These are phyloP conservation scores for Chrysodeixis includens DNA, from an alignment of 2,888 invertebrate species.

Conservation along the genomic window DNA sequence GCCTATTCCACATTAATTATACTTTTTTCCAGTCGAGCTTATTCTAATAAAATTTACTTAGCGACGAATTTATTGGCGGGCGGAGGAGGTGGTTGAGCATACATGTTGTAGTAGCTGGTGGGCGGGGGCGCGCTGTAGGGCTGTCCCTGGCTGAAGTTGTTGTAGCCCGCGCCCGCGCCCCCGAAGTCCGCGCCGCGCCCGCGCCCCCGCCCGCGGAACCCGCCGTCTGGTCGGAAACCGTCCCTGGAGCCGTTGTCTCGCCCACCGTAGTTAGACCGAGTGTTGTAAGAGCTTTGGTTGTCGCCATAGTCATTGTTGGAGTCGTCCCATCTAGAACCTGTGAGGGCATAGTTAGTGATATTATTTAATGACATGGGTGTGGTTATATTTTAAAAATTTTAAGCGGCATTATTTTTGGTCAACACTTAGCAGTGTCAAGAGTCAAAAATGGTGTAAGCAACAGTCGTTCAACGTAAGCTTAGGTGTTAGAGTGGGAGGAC, in stretches of 20 bases:
- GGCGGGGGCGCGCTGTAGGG: constrained; percentile 71
- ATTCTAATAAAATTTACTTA: constrained; percentile 57
- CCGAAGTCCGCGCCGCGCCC: constrained; percentile 51
- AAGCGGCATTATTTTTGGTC: background rate
- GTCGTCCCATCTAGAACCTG: constrained; percentile 76
- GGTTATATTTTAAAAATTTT: too few species aligned
- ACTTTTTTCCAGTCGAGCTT: constrained; percentile 51
- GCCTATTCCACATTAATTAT: constrained; percentile 45
- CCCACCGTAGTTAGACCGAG: constrained; percentile 47
- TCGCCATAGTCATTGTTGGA: constrained; percentile 59
- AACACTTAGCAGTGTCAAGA: background rate
- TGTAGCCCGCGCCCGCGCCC: constrained; percentile 57
- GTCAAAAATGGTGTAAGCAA: background rate
- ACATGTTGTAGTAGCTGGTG: constrained; percentile 84
- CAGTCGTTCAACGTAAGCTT: background rate
- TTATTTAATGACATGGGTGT: background rate
- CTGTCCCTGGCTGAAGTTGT: constrained; percentile 39
- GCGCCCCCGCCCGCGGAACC: constrained; percentile 73
- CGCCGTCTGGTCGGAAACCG: constrained; percentile 66
- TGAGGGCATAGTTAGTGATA: background rate
- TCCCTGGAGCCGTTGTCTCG: constrained; percentile 49
- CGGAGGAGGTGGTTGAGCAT: constrained; percentile 80
- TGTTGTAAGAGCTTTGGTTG: constrained; percentile 52
- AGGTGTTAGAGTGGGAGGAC: background rate
- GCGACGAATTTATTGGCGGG: constrained; percentile 65